phyloP scores from a whole-genome alignment of 1,140 invertebrate genomes.

The Drosophila dunni region DNA sequence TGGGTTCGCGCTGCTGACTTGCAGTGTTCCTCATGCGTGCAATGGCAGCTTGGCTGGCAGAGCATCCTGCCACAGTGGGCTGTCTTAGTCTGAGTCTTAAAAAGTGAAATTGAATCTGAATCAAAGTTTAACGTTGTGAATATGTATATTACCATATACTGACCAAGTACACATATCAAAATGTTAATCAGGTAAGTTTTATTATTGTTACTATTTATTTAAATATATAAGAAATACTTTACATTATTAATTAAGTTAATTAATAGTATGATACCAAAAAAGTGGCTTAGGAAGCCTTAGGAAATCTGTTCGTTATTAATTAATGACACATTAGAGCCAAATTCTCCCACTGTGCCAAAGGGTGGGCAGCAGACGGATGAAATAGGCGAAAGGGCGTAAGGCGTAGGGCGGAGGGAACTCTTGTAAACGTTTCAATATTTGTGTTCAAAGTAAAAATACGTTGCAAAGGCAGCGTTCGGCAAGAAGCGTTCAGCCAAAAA shows the following conservation, averaged over 20 bases:
- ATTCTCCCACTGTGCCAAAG: background rate
- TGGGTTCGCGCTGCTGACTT: slow-evolving; percentile 69
- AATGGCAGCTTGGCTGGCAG: slow-evolving; percentile 33
- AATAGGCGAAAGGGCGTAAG: background rate
- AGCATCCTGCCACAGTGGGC: slow-evolving; percentile 4
- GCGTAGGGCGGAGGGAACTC: slow-evolving; percentile 7
- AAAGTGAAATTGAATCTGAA: background rate
- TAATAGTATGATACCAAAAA: too few relatives aligned
- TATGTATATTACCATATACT: too few relatives aligned
- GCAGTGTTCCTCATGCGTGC: slow-evolving; percentile 77
- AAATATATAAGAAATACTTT: too few relatives aligned
- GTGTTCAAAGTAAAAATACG: slow-evolving; percentile 71
- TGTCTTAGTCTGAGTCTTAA: background rate
- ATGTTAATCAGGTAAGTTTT: too few relatives aligned
- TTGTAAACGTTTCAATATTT: slow-evolving; percentile 82
- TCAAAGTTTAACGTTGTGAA: too few relatives aligned
- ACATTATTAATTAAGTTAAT: too few relatives aligned
- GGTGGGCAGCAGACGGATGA: background rate
- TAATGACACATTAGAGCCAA: background rate
- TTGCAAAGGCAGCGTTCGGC: slow-evolving; percentile 24
- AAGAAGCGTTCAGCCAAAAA: slow-evolving; percentile 78
- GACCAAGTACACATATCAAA: too few relatives aligned
- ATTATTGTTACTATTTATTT: too few relatives aligned
- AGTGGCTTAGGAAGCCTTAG: too few relatives aligned
- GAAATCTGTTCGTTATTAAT: background rate